Conservation (phyloP, 2,113 vertebrate genomes). For the Halcyon senegalensis region DNA sequence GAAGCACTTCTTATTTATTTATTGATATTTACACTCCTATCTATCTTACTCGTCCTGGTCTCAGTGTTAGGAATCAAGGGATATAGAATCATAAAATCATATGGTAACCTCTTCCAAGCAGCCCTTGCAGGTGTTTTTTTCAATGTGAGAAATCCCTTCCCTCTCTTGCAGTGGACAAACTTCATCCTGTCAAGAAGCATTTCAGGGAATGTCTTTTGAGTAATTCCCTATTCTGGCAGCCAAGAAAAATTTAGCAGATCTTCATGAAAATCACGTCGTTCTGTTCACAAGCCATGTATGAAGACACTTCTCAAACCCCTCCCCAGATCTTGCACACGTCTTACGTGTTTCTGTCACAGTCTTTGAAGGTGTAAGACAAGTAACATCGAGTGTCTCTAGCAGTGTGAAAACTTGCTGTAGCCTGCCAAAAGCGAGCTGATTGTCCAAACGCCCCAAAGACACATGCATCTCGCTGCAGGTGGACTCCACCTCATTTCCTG, state of each 20-base stretch:
- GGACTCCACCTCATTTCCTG: background rate
- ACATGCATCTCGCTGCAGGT: background rate
- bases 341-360: background rate
- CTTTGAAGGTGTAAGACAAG: background rate
- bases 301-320: background rate
- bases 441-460: background rate
- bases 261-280: background rate
- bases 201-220: background rate
- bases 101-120: background rate
- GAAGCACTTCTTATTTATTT: background rate
- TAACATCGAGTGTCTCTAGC: background rate
- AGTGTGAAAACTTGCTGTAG: background rate
- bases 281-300: background rate
- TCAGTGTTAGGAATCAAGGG: background rate
- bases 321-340: background rate
- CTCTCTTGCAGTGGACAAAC: background rate
- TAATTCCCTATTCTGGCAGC: background rate
- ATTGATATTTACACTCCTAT: background rate
- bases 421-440: background rate
- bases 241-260: background rate
- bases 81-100: background rate
- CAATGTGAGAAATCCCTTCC: background rate
- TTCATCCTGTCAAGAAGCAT: background rate
- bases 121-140: background rate
- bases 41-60: background rate